Evolutionary conservation across 2,888 invertebrate species (phyloP), one percentile per base, ranked within the genome.

Genomic region (Darwinula stevensoni): DNA sequence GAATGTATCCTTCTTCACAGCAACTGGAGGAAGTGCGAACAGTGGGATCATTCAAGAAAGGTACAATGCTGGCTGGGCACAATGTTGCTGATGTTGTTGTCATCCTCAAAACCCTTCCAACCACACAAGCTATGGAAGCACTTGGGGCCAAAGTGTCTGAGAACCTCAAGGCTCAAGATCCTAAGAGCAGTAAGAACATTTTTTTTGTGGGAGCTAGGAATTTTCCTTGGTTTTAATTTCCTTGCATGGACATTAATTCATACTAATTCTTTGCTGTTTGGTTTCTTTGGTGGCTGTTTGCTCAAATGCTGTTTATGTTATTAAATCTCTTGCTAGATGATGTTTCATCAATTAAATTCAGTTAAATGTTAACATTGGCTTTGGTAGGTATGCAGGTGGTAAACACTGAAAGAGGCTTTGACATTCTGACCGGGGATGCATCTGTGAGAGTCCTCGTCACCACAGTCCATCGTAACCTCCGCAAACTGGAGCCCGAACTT

Each of bases 31-130:
- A 91, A 53, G 84, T 88, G 0, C 63, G 88, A 2, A 86, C 86
- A 54, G 91, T 97, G 4, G 94, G 94, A 0, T 84, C 91, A 0
- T 91, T 82, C 52, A 94, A 94, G 52, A 91, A 94, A 47, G 88
- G 91, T 2, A 94, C 94, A 0, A 86, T 94, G 74, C 66, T 91
- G 48, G 70, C 76, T 0, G 84, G 86, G 2, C 76, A 78, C 51
- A 88, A 84, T 49, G 70, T 84, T 0, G 94, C 91, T 0, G 91
- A 94, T 45, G 72, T 94, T 37, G 91, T 91, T 1, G 86, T 94
- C 2, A 82, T 94, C 38, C 61, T 94, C 38, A 91, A 91, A 58
- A 86, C 91, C 0, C 51, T 91, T 33, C 94, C 94, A 1, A 88
- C 88, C 2, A 76, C 76, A 46, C 88, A 91, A 50, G 82, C 88